Conservation (phyloP, 2,113 vertebrate species). For the Tupaia tana region DNA sequence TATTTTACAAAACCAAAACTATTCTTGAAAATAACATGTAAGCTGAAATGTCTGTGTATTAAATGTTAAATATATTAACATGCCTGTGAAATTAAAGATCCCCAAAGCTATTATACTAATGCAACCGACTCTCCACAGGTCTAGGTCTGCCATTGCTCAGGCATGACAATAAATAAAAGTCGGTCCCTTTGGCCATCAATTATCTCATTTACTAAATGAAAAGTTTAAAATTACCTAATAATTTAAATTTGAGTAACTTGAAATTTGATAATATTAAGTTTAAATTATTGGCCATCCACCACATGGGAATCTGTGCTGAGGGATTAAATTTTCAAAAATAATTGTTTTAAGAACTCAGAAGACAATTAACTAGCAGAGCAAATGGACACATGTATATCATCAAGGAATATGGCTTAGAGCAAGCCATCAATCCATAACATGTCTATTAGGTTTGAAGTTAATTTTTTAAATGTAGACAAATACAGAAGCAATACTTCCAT, state of each 20-base stretch:
- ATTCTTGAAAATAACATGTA: constrained; percentile 11
- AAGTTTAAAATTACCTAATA: constrained; percentile 27
- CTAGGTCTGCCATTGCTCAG: not conserved
- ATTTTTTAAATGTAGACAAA: constrained; percentile 59
- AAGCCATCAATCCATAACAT: not conserved
- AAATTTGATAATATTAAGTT: not conserved
- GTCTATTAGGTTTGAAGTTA: constrained; percentile 14
- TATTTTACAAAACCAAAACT: not conserved
- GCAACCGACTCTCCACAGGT: not conserved
- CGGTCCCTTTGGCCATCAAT: not conserved
- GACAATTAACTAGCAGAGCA: not conserved
- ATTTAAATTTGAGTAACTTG: constrained; percentile 6
- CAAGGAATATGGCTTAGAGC: not conserved
- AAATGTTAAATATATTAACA: not conserved
- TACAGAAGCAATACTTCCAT: constrained; percentile 38
- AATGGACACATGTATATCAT: not conserved
- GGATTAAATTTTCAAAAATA: constrained; percentile 10
- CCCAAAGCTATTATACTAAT: not conserved
- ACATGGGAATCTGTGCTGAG: not conserved
- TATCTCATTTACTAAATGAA: constrained; percentile 26
- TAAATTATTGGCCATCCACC: constrained; percentile 4
- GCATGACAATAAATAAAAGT: not conserved
- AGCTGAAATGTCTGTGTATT: constrained; percentile 13
- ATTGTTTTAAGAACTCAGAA: constrained; percentile 43
- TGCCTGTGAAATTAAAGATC: not conserved